phyloP scores from a whole-genome alignment of 1,140 invertebrate species.

The Hydropsyche tenuis region DNA sequence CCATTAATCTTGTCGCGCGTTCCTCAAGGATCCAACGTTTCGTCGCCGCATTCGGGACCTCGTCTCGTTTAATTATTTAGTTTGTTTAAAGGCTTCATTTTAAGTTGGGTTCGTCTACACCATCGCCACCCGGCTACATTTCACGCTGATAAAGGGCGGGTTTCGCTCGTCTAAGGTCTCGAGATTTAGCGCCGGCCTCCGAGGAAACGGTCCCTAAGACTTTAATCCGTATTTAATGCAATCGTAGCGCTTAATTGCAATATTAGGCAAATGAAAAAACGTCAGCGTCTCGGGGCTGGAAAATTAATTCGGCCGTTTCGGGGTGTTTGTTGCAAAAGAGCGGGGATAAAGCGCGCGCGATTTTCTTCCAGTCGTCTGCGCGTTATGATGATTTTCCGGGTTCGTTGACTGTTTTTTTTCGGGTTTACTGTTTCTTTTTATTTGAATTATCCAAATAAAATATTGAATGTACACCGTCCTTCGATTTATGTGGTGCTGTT shows the following conservation, averaged over 20 bases:
- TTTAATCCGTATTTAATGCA: constrained; percentile 39
- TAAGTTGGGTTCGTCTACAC: not conserved
- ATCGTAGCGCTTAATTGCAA: constrained; percentile 35
- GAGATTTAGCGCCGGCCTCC: constrained; percentile 23
- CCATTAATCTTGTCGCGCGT: too few relatives aligned
- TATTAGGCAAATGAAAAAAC: constrained; percentile 40
- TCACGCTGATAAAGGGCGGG: constrained; percentile 21
- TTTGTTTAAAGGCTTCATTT: constrained; percentile 31
- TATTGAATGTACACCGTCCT: too few relatives aligned
- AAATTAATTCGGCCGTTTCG: constrained; percentile 33
- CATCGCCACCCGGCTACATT: constrained; percentile 5
- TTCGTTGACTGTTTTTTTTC: too few relatives aligned
- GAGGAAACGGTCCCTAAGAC: not conserved
- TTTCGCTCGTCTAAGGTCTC: constrained; percentile 20
- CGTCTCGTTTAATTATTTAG: constrained; percentile 28
- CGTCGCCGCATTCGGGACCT: not conserved
- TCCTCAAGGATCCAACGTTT: too few relatives aligned
- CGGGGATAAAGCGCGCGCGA: too few relatives aligned
- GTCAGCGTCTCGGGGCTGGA: constrained; percentile 25
- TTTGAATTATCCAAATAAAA: too few relatives aligned
- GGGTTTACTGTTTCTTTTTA: too few relatives aligned
- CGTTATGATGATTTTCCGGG: too few relatives aligned
- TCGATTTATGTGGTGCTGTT: too few relatives aligned
- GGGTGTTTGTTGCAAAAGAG: not conserved
- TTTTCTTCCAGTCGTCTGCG: too few relatives aligned